These are phyloP conservation scores for Erebia ligea DNA, from an alignment of 2,888 invertebrate species.

Conservation along the genomic window DNA sequence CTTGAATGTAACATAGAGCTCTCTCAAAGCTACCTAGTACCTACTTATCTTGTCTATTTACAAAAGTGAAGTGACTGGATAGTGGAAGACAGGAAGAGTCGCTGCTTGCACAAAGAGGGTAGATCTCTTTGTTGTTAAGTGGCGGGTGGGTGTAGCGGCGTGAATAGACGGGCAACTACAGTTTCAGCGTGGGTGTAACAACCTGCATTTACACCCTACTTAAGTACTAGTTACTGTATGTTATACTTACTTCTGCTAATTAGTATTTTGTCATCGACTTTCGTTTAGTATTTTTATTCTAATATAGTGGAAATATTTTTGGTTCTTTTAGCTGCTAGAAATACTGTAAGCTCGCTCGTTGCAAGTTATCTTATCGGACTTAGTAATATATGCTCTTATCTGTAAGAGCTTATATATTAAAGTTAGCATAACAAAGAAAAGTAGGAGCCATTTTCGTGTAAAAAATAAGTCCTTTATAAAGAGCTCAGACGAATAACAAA, in stretches of 20 bases:
- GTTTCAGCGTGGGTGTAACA: constrained; percentile 75
- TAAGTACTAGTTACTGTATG: constrained; percentile 24
- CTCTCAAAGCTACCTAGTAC: constrained; percentile 37
- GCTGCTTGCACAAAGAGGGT: constrained; percentile 80
- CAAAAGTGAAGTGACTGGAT: constrained; percentile 65
- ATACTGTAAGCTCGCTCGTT: background rate
- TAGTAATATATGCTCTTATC: background rate
- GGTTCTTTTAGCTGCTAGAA: background rate
- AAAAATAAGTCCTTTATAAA: constrained; percentile 10
- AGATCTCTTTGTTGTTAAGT: constrained; percentile 81
- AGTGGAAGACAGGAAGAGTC: constrained; percentile 71
- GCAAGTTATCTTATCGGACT: background rate
- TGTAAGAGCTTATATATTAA: background rate
- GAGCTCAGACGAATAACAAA: constrained; percentile 7
- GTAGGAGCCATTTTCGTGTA: background rate
- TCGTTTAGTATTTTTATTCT: background rate
- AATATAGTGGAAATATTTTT: background rate
- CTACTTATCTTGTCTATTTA: constrained; percentile 57
- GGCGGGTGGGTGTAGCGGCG: constrained; percentile 65
- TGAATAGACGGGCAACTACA: constrained; percentile 76
- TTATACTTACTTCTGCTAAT: background rate
- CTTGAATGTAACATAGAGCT: constrained; percentile 18
- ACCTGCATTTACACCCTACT: constrained; percentile 59
- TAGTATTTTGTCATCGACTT: background rate
- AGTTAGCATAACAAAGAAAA: background rate